Evolutionary conservation across 2,888 invertebrate genomes (phyloP).

Genomic region (Polia nebulosa): DNA sequence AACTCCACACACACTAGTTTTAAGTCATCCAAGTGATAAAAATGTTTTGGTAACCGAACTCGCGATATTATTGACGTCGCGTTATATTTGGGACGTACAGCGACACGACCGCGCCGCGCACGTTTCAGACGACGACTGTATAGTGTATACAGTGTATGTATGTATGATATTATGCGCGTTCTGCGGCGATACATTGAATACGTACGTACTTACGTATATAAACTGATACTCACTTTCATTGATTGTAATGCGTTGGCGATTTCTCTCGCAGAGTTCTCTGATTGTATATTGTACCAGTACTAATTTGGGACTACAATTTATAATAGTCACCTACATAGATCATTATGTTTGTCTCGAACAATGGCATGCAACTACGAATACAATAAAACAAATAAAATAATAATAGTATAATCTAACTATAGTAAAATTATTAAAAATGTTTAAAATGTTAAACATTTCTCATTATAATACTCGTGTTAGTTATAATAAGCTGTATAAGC

Average conservation of each 20-base stretch:
- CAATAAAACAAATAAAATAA: too few relatives aligned
- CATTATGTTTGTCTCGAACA: too few relatives aligned
- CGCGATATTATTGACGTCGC: constrained; percentile 59
- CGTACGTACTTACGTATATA: not conserved
- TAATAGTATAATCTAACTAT: too few relatives aligned
- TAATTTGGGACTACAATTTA: constrained; percentile 2
- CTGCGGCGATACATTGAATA: constrained; percentile 10
- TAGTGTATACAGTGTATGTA: too few relatives aligned
- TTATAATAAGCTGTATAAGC: too few relatives aligned
- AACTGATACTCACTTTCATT: constrained; percentile 33
- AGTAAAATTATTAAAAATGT: too few relatives aligned
- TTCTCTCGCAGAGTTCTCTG: constrained; percentile 17
- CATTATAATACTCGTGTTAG: too few relatives aligned
- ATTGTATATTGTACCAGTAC: not conserved
- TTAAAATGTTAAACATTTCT: too few relatives aligned
- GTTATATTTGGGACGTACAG: constrained; percentile 33
- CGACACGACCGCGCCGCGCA: constrained; percentile 20
- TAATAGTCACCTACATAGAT: too few relatives aligned
- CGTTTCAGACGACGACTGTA: constrained; percentile 39
- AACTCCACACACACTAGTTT: constrained; percentile 36
- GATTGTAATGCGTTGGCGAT: constrained; percentile 26
- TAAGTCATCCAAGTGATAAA: constrained; percentile 24
- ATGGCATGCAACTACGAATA: too few relatives aligned
- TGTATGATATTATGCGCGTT: constrained; percentile 19
- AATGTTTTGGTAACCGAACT: constrained; percentile 32